Conservation (phyloP, 2,113 vertebrate genomes). For the Strigops habroptila region DNA sequence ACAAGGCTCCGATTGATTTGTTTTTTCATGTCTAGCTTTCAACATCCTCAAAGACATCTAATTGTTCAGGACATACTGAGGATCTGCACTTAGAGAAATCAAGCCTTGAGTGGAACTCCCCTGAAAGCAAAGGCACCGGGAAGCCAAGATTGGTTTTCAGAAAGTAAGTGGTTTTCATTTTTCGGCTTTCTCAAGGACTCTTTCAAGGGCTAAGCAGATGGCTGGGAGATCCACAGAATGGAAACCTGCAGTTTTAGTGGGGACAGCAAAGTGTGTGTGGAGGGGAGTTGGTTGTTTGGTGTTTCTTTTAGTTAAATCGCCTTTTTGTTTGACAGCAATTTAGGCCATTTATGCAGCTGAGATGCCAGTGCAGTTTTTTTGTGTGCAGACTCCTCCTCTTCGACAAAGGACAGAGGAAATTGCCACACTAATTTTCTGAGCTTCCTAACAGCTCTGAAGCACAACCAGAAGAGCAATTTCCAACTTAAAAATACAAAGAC, state of each 20-base stretch:
- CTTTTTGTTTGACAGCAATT: constrained; percentile 50
- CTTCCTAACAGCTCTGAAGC: constrained; percentile 3
- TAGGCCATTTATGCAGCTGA: constrained; percentile 12
- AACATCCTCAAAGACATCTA: constrained; percentile 29
- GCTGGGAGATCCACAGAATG: constrained; percentile 6
- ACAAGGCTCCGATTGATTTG: constrained; percentile 16
- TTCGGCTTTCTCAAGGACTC: constrained; percentile 42
- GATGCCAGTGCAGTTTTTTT: neutral
- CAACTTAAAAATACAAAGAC: neutral
- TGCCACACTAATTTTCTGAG: neutral
- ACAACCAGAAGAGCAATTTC: constrained; percentile 3
- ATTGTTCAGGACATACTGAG: constrained; percentile 44
- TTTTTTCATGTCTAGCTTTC: constrained; percentile 13
- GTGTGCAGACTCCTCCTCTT: neutral
- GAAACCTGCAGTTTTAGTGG: constrained; percentile 1
- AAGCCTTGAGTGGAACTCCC: constrained; percentile 30
- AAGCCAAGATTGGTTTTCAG: constrained; percentile 56
- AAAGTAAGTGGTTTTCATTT: constrained; percentile 60
- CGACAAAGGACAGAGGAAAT: constrained; percentile 34
- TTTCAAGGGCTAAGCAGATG: constrained; percentile 53
- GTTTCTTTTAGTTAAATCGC: constrained; percentile 1
- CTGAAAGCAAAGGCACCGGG: constrained; percentile 34
- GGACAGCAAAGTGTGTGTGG: neutral
- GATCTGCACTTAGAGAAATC: constrained; percentile 54
- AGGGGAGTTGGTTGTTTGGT: constrained; percentile 8